Evolutionary conservation across 35 echinoderm and acorn worm species (phyloP), one percentile per base, ranked within the genome.

Genomic region (Apostichopus californicus): DNA sequence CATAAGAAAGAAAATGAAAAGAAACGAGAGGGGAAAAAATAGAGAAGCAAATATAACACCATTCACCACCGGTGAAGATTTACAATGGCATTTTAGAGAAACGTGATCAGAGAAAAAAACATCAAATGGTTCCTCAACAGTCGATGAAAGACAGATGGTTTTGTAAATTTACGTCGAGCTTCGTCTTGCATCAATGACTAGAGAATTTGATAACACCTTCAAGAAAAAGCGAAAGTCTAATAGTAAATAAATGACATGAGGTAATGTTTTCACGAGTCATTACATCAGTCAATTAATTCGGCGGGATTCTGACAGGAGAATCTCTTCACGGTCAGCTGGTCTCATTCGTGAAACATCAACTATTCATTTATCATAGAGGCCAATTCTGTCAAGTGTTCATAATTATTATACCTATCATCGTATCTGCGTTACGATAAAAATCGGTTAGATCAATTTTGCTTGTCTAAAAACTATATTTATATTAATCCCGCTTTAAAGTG

Each of bases 181-280:
- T 9, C 11, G 64, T 68, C 64, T 68, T 68, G 18, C 64, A 68
- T 68, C 64, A 68, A 68, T 68, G 64, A 68, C 64, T 10, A 11
- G 11, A 68, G 18, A 68, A 68, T 68, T 68, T 14, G 64, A 68
- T 18, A 68, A 68, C 64, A 68, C 64, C 64, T 68, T 68, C 64
- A 14, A 14, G 11, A 68, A 14, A 68, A 14, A 5, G 34, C 64
- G 64, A 14, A 68, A 18, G 64, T 11, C 11, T 14, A 68, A 4
- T 68, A 14, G 64, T 18, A 68, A 68, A 14, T 14, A 68, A 68
- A 68, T 11, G 64, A 18, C 11, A 68, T 4, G 64, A 68, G 64
- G 64, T 68, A 68, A 68, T 68, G 64, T 68, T 68, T 68, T 68
- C 64, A 68, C 64, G 64, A 68, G 18, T 68, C 64, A 68, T 68